Percentiles rank a stretch among this genome's conserved stretches.
phyloP scores from a whole-genome alignment of 2,797 vertebrate species.

The Acanthiza pusilla region DNA sequence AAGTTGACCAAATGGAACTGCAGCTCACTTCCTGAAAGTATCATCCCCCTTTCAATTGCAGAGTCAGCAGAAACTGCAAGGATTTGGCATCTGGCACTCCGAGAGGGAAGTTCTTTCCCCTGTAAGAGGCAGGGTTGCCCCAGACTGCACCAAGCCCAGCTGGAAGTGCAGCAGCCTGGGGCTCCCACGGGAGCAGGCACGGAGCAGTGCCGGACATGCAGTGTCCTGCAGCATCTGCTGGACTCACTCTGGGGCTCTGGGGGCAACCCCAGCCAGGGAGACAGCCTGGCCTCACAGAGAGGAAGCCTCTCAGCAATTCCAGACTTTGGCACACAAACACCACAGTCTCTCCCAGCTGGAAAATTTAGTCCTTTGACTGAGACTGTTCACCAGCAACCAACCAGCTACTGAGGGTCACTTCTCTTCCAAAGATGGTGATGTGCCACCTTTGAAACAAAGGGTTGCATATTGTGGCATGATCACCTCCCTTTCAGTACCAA shows the following conservation, averaged over 20 bases:
- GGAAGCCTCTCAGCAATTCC: background rate
- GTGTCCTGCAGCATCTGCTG: background rate
- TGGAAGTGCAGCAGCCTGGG: background rate
- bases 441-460: background rate
- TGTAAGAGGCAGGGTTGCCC: background rate
- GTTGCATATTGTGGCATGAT: rapidly evolving
- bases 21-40: background rate
- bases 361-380: background rate
- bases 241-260: background rate
- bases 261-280: background rate
- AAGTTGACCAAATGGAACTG: background rate
- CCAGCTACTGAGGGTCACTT: background rate
- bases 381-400: background rate
- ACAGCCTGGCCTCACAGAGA: too few species aligned
- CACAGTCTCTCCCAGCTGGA: background rate
- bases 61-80: background rate
- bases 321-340: background rate
- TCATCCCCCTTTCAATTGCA: background rate
- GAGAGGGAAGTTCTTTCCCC: background rate
- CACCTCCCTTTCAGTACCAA: background rate
- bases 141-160: background rate
- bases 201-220: background rate
- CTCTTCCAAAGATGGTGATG: background rate
- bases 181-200: background rate
- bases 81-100: background rate